Evolutionary conservation across 1,140 invertebrate species (phyloP).

Genomic region (Apis dorsata): DNA sequence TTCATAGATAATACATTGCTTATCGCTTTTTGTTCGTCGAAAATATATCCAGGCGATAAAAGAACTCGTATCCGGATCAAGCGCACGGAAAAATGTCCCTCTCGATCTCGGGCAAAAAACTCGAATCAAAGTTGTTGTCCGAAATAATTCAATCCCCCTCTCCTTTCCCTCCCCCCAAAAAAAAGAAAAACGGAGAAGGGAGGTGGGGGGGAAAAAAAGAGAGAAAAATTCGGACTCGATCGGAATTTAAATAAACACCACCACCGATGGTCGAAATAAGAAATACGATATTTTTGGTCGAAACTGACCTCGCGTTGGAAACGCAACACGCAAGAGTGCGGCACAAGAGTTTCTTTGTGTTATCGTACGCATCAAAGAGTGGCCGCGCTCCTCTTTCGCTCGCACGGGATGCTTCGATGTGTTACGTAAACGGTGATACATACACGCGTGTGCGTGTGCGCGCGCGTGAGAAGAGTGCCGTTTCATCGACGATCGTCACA

Average conservation of each 20-base stretch:
- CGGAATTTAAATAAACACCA: neutral
- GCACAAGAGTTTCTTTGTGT: neutral
- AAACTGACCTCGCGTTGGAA: conserved; percentile 6
- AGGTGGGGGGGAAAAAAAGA: too few relatives aligned
- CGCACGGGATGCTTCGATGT: neutral
- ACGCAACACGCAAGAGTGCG: neutral
- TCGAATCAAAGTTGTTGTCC: too few relatives aligned
- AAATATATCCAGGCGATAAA: too few relatives aligned
- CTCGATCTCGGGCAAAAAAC: too few relatives aligned
- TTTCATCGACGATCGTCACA: conserved; percentile 17
- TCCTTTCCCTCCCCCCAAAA: too few relatives aligned
- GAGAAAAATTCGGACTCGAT: neutral
- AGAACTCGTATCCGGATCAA: too few relatives aligned
- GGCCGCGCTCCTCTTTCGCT: neutral
- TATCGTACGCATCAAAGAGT: conserved; percentile 12
- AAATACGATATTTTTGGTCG: conserved; percentile 27
- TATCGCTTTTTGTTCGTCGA: too few relatives aligned
- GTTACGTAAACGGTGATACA: neutral
- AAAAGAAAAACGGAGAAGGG: too few relatives aligned
- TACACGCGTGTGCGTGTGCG: too few relatives aligned
- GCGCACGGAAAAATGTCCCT: too few relatives aligned
- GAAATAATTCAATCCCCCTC: too few relatives aligned
- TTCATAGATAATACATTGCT: too few relatives aligned
- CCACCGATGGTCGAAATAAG: neutral
- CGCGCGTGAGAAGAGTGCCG: conserved; percentile 12